A percentile compares a stretch with the other conserved stretches of the same genome.
These are phyloP conservation scores for Reinhardtius hippoglossoides DNA, from an alignment of 2,113 vertebrate genomes.

Conservation along the genomic window DNA sequence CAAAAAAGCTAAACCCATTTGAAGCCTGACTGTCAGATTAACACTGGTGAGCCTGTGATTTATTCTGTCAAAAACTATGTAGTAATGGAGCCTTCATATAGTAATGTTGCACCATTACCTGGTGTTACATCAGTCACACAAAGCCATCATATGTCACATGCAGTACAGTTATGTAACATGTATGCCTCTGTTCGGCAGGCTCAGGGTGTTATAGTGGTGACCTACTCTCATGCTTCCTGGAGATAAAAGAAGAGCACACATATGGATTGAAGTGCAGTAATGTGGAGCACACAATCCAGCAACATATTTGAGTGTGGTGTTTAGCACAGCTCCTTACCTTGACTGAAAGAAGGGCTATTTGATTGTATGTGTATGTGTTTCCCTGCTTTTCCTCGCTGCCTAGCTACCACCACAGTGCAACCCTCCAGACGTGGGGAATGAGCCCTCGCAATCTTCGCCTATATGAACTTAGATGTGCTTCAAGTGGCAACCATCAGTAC, in stretches of 20 bases:
- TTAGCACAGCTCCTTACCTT: too few relatives aligned
- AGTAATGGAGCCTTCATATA: too few relatives aligned
- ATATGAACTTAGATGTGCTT: background rate
- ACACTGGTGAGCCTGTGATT: background rate
- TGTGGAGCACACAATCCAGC: background rate
- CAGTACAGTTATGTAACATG: background rate
- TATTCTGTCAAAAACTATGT: too few relatives aligned
- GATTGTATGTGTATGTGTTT: too few relatives aligned
- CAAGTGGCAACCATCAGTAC: background rate
- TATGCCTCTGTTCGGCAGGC: conserved; percentile 3
- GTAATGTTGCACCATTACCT: conserved; percentile 5
- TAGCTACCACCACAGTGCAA: background rate
- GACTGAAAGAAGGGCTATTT: too few relatives aligned
- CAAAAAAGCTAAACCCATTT: background rate
- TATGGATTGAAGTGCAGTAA: background rate
- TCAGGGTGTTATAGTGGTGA: conserved; percentile 9
- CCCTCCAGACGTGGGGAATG: background rate
- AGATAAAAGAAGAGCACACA: background rate
- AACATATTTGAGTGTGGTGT: background rate
- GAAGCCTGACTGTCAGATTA: background rate
- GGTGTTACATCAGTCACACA: conserved; percentile 33
- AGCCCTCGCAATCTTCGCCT: background rate
- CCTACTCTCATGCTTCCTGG: background rate
- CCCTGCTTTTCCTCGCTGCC: too few relatives aligned
- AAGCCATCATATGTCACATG: background rate